Evolutionary conservation across 2,888 invertebrate species (phyloP).

Genomic region (Gnatocerus cornutus): DNA sequence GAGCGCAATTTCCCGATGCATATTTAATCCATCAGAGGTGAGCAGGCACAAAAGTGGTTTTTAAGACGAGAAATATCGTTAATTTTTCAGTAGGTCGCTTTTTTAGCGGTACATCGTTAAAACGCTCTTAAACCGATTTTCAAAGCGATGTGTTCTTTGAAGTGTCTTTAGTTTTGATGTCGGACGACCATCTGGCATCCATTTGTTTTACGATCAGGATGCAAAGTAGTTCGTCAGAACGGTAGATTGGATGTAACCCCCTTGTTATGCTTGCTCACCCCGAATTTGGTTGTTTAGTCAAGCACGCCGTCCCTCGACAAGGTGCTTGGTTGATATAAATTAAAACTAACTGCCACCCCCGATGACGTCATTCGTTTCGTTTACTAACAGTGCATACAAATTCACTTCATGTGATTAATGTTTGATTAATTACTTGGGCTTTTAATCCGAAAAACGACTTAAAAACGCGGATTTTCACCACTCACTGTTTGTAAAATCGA

Average conservation of each 20-base stretch:
- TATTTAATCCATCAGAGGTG: slow-evolving; percentile 39
- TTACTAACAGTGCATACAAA: slow-evolving; percentile 59
- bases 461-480: slow-evolving; percentile 47
- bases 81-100: slow-evolving; percentile 40
- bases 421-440: slow-evolving; percentile 63
- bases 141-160: slow-evolving; percentile 44
- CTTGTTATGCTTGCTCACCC: slow-evolving; percentile 52
- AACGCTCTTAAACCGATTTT: slow-evolving; percentile 42
- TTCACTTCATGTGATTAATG: slow-evolving; percentile 63
- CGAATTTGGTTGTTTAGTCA: slow-evolving; percentile 51
- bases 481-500: slow-evolving; percentile 49
- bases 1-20: slow-evolving; percentile 40
- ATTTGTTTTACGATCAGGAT: slow-evolving; percentile 54
- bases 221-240: slow-evolving; percentile 46
- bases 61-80: slow-evolving; percentile 36
- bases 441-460: slow-evolving; percentile 52
- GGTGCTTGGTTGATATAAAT: slow-evolving; percentile 51
- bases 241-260: slow-evolving; percentile 48
- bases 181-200: slow-evolving; percentile 55
- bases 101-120: slow-evolving; percentile 43
- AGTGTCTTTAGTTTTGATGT: slow-evolving; percentile 49
- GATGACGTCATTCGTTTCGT: slow-evolving; percentile 55
- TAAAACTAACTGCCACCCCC: slow-evolving; percentile 51
- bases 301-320: slow-evolving; percentile 45
- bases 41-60: slow-evolving; percentile 28